These are phyloP conservation scores for Acleris literana DNA, from an alignment of 2,888 invertebrate species.

Conservation along the genomic window DNA sequence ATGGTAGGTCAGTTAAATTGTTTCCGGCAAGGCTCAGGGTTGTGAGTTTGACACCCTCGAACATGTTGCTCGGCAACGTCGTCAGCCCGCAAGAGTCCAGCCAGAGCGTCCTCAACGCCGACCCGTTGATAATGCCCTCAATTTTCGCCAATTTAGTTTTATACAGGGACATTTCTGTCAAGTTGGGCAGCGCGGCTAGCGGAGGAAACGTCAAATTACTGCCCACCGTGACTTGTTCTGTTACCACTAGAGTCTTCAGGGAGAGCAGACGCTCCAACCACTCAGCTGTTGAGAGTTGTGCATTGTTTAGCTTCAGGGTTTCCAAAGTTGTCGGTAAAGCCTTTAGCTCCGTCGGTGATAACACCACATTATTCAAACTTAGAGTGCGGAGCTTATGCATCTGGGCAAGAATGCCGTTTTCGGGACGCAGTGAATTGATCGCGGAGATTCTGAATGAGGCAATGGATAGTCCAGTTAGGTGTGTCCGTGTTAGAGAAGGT, in stretches of 20 bases:
- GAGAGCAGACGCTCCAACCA: constrained; percentile 24
- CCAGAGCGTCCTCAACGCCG: neutral
- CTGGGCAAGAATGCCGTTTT: constrained; percentile 1
- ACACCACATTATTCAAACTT: neutral
- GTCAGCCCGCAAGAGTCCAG: constrained; percentile 7
- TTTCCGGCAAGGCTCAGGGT: constrained; percentile 8
- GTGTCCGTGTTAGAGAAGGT: neutral
- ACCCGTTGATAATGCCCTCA: neutral
- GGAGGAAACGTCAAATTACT: constrained; percentile 5
- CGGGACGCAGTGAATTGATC: neutral
- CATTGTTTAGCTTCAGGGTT: neutral
- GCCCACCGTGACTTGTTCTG: neutral
- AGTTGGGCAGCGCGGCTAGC: neutral
- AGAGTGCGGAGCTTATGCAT: constrained; percentile 1
- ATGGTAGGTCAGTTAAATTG: constrained; percentile 12
- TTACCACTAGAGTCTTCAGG: constrained; percentile 6
- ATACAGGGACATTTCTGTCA: neutral
- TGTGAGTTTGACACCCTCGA: constrained; percentile 5
- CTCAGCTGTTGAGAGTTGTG: constrained; percentile 23
- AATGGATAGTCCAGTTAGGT: constrained; percentile 9
- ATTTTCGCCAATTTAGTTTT: neutral
- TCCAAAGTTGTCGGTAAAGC: constrained; percentile 2
- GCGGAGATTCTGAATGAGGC: neutral
- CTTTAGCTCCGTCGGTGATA: neutral
- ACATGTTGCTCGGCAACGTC: neutral